A percentile compares a stretch with the other conserved stretches of the same genome.
phyloP scores from a whole-genome alignment of 2,888 invertebrate genomes.

The Zaprionus lineosus region DNA sequence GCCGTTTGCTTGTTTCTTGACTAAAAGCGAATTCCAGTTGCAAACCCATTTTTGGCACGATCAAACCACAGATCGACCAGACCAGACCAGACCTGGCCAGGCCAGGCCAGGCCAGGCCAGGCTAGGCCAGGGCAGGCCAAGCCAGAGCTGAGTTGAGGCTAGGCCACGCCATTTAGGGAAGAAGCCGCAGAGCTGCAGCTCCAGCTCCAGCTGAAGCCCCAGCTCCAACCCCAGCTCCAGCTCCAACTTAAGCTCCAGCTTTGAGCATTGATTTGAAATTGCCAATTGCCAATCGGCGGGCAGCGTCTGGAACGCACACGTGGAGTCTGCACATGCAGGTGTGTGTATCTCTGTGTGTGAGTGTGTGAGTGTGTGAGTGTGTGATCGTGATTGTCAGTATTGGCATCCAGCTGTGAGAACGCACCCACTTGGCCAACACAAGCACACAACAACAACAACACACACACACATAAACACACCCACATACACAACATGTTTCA shows the following conservation, averaged over 20 bases:
- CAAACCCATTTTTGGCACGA: slow-evolving; percentile 78
- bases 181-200: slow-evolving; percentile 49
- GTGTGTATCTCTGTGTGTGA: slow-evolving; percentile 37
- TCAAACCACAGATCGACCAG: slow-evolving; percentile 49
- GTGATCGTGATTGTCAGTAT: slow-evolving; percentile 59
- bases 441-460: slow-evolving; percentile 23
- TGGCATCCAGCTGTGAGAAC: slow-evolving; percentile 75
- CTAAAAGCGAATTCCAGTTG: slow-evolving; percentile 79
- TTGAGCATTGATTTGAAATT: slow-evolving; percentile 67
- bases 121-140: slow-evolving; percentile 33
- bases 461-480: slow-evolving; percentile 30
- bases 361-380: slow-evolving; percentile 13
- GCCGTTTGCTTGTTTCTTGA: slow-evolving; percentile 47
- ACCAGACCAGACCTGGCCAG: slow-evolving; percentile 10
- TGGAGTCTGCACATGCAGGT: slow-evolving; percentile 58
- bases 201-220: slow-evolving; percentile 19
- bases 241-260: slow-evolving; percentile 19
- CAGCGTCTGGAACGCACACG: slow-evolving; percentile 68
- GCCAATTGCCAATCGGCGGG: slow-evolving; percentile 38
- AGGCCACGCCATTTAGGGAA: slow-evolving; percentile 66
- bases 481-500: slow-evolving; percentile 46
- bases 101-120: slow-evolving; percentile 15
- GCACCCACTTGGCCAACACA: slow-evolving; percentile 67
- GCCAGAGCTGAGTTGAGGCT: too few relatives aligned
- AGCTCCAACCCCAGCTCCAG: slow-evolving; percentile 27